Evolutionary conservation across 2,113 vertebrate genomes (phyloP).

Genomic region (Eudyptes chrysolophus): DNA sequence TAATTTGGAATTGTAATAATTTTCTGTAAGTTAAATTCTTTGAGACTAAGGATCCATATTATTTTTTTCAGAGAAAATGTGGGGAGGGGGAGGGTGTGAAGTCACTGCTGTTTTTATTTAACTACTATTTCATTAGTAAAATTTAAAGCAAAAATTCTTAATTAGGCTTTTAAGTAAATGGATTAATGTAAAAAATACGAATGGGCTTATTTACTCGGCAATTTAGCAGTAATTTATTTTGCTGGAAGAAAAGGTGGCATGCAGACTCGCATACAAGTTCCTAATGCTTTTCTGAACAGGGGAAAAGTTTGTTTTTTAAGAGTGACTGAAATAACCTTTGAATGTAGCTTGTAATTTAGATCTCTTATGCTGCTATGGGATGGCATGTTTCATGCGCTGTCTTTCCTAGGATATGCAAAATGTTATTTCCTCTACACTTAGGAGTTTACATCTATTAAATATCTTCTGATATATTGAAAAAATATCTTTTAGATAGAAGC

Average conservation of each 20-base stretch:
- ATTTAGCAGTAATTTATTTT: background rate
- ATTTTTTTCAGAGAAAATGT: background rate
- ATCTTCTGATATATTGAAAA: background rate
- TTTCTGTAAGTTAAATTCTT: slow-evolving; percentile 22
- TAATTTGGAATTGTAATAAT: slow-evolving; percentile 8
- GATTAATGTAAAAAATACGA: background rate
- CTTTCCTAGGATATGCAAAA: background rate
- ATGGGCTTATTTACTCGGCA: background rate
- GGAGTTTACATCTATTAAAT: background rate
- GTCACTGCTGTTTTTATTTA: background rate
- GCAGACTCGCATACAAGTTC: background rate
- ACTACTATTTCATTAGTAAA: background rate
- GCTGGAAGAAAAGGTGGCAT: background rate
- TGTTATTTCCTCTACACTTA: background rate
- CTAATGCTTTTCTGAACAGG: slow-evolving; percentile 1
- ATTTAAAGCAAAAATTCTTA: background rate
- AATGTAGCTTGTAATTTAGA: background rate
- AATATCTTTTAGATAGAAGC: background rate
- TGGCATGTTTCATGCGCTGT: slow-evolving; percentile 50
- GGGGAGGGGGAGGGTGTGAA: background rate
- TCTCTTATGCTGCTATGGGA: slow-evolving; percentile 8
- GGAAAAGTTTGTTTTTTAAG: background rate
- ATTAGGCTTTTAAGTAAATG: background rate
- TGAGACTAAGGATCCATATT: slow-evolving; percentile 66
- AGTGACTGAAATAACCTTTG: background rate